A percentile compares a stretch with the other conserved stretches of the same genome.
Evolutionary conservation across 2,888 invertebrate species (phyloP).

Genomic region (Tupiocoris notatus): DNA sequence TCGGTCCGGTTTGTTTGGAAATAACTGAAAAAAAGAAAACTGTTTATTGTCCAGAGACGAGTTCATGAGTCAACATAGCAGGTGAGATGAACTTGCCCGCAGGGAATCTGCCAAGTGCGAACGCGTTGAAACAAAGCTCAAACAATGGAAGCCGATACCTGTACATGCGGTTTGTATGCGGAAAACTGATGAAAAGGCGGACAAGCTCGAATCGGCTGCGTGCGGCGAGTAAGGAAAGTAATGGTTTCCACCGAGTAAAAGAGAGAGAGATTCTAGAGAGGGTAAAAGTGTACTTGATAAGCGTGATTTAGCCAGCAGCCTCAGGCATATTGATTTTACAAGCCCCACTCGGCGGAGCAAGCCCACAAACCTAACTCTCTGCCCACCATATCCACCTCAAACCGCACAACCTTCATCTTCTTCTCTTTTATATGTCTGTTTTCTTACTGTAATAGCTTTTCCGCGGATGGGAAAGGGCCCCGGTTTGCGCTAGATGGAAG

Average conservation of each 20-base stretch:
- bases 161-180: not conserved
- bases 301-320: conserved; percentile 71
- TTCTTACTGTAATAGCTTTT: conserved; percentile 60
- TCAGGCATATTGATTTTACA: conserved; percentile 61
- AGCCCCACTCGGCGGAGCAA: conserved; percentile 52
- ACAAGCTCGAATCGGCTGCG: not conserved
- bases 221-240: not conserved
- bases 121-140: not conserved
- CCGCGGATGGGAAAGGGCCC: conserved; percentile 36
- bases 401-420: not conserved
- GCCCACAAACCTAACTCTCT: conserved; percentile 45
- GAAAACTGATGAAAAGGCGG: not conserved
- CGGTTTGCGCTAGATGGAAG: conserved; percentile 1
- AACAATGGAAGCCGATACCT: not conserved
- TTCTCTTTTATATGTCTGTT: conserved; percentile 60
- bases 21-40: not conserved
- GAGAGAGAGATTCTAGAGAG: not conserved
- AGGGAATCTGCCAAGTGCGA: not conserved
- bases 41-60: not conserved
- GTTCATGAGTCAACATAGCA: not conserved
- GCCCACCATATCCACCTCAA: conserved; percentile 55
- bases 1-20: no score
- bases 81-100: not conserved
- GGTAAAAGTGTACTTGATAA: conserved; percentile 59
- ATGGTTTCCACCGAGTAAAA: not conserved